Base-by-base conservation (phyloP, 2,113 vertebrate species). In the Trogon surrucura region DNA sequence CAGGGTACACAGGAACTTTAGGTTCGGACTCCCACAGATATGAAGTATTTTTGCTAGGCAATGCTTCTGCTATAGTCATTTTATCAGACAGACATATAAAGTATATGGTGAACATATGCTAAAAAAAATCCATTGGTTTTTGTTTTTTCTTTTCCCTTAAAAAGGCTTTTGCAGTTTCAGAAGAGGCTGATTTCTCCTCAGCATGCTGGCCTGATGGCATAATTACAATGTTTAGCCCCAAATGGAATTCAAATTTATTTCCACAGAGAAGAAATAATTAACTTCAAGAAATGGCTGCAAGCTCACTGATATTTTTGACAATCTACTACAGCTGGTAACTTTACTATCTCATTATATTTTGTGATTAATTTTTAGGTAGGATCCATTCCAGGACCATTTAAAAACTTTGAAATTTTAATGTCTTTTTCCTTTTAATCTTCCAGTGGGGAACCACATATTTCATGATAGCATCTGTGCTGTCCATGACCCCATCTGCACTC, bases 401-500 rank as follows among this genome's bases (percentile, higher is more conserved):
- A 93, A 86, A 86, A 72, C 65, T 51, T 89, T 81, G 53, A 83
- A 53, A 84, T 92, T 72, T 81, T 86, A 27, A 48, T 71, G 38
- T 80, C n/a, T 27, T 90, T 88, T 81, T 86, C 18, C 29, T 93
- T 88, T 71, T 95, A 88, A 92, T 91, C 61, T 81, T 87, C 69
- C 96, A 81, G 14, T 36, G 72, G 88, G 83, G 90, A 91, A 34
- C 16, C 61, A 65, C 48, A 36, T 88, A 90, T 94, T 90, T 91
- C 60, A 32, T 36, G 38, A 60, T 3, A 71, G 73, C 91, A 91
- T 96, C 95, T 95, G 77, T 92, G 85, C 88, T 91, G 80, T 72
- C 85, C 60, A 6, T 80, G 80, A 78, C 82, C 64, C 93, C 93
- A 91, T 91, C 90, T 91, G 89, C 80, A 79, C 38, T 53, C 22